Conservation (phyloP, 1,140 invertebrate species). For the Drosophila melanica region DNA sequence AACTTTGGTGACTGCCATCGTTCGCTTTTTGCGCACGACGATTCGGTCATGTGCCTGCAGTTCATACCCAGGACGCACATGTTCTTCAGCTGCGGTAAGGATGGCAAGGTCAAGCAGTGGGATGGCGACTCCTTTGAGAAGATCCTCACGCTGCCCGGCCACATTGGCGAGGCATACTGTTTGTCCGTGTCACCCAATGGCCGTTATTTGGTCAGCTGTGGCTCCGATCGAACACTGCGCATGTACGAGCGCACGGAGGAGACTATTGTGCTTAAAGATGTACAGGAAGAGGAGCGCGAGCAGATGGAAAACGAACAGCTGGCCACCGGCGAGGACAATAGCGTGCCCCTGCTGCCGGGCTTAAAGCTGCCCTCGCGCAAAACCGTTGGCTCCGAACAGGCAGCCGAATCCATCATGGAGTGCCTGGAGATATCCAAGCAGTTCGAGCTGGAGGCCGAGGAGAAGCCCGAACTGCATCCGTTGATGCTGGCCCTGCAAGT, state of each 20-base stretch:
- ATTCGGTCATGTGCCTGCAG: conserved; percentile 94
- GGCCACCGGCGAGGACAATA: conserved; percentile 88
- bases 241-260: conserved; percentile 95
- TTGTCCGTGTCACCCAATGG: conserved; percentile 93
- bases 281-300: conserved; percentile 93
- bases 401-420: conserved; percentile 94
- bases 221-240: conserved; percentile 94
- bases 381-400: conserved; percentile 95
- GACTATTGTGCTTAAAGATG: conserved; percentile 95
- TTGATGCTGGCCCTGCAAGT: conserved; percentile 92
- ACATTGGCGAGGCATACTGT: conserved; percentile 91
- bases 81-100: conserved; percentile 96
- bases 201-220: conserved; percentile 91
- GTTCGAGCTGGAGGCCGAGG: conserved; percentile 86
- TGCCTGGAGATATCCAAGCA: conserved; percentile 92
- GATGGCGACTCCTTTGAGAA: conserved; percentile 97
- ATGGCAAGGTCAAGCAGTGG: conserved; percentile 98
- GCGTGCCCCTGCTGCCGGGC: conserved; percentile 89
- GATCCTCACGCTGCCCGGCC: conserved; percentile 93
- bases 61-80: conserved; percentile 97
- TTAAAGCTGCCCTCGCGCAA: conserved; percentile 93
- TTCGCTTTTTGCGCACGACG: conserved; percentile 96
- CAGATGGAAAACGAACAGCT: conserved; percentile 88
- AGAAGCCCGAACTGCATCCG: conserved; percentile 86
- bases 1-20: conserved; percentile 99